Base-by-base conservation (phyloP, 2,888 invertebrate genomes). In the Sabatieria punctata region DNA sequence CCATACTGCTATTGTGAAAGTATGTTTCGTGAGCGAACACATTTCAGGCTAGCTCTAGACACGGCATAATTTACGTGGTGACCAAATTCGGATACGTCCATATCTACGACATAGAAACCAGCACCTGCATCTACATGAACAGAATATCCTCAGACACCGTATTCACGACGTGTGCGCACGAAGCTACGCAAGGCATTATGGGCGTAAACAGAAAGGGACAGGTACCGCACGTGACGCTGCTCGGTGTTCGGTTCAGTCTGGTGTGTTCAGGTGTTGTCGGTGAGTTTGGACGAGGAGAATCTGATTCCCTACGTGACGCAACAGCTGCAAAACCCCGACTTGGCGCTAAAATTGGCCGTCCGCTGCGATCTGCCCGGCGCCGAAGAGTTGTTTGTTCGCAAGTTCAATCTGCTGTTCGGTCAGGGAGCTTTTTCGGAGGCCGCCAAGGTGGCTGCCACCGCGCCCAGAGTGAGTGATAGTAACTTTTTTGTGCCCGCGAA, bases 81-180 rank as follows among this genome's bases (percentile, higher is more conserved):
- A 95, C 95, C 49, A 95, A 95, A 71, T 93, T 91, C 69, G 95
- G 95, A 36, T 97, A 93, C 72, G 86, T 97, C 55, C 93, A 97
- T 70, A 78, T 97, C 76, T 95, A 91, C 65, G 95, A 95, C 67
- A 82, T 95, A 58, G 95, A 97, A 69, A 86, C 84, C 8, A 93
- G 85, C 6, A 84, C 85, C 6, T 91, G 93, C 22, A 91, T 95
- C 66, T 97, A 89, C 72, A 93, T 93, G 85, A 93, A 95, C 73
- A 78, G 95, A 49, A 95, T 97, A 66, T 91, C 89, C 41, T 84
- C 85, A 4, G 95, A 97, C 64, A 95, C 95, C 11, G 91, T 97
- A 61, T 97, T 97, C 66, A 91, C 95, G 41, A 95, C 95, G 0
- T 89, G 93, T 1, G 85, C 88, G 0, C 89, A 95, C 66, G 89